Conservation (phyloP, 2,113 vertebrate species). For the Baryphthengus martii region DNA sequence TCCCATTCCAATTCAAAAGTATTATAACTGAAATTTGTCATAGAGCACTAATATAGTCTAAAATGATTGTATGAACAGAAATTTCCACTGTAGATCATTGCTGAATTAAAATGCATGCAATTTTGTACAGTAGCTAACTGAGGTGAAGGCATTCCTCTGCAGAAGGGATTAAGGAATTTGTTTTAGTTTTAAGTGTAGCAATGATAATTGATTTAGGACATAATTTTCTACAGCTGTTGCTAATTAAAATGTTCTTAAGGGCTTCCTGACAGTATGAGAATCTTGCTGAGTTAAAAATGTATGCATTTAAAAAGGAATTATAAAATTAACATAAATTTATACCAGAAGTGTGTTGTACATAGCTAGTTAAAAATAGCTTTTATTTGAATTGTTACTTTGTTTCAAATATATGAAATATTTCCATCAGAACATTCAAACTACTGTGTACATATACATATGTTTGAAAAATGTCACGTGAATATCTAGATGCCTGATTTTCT, state of each 20-base stretch:
- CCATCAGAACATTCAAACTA: background rate
- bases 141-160: background rate
- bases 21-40: background rate
- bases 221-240: background rate
- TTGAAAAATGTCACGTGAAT: background rate
- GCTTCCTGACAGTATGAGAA: background rate
- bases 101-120: background rate
- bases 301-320: background rate
- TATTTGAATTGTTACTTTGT: background rate
- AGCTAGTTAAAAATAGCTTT: background rate
- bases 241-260: conserved; percentile 12
- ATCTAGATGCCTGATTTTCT: background rate
- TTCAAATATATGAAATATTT: background rate
- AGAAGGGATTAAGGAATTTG: background rate
- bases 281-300: background rate
- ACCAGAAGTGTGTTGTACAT: background rate
- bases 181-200: background rate
- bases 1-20: background rate
- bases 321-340: background rate
- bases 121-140: background rate
- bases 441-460: background rate
- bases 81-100: background rate
- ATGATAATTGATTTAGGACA: background rate
- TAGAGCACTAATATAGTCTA: background rate
- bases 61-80: background rate